Evolutionary conservation across 1,140 invertebrate genomes (phyloP).

Genomic region (Lepidurus couesii): DNA sequence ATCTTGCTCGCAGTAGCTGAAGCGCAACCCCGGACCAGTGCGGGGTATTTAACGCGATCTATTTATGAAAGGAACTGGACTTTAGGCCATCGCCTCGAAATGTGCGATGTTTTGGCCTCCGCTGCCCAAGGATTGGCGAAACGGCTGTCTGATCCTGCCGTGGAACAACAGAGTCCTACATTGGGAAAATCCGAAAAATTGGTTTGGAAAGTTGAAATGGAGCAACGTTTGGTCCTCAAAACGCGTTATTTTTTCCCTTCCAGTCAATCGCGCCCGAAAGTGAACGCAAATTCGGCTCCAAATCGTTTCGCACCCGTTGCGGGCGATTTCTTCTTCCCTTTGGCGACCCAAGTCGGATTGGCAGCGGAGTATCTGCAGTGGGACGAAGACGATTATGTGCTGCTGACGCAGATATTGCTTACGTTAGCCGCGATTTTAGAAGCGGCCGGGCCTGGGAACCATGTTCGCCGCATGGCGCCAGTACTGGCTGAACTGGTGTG

Average conservation of each 20-base stretch:
- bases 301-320: slow-evolving; percentile 69
- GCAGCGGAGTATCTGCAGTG: slow-evolving; percentile 49
- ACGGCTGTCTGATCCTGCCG: neutral
- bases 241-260: slow-evolving; percentile 41
- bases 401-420: slow-evolving; percentile 65
- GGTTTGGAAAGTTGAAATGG: slow-evolving; percentile 43
- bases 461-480: slow-evolving; percentile 57
- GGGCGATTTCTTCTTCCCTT: slow-evolving; percentile 75
- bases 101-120: slow-evolving; percentile 66
- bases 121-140: slow-evolving; percentile 61
- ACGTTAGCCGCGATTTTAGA: slow-evolving; percentile 67
- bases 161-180: neutral
- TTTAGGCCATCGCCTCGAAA: slow-evolving; percentile 66
- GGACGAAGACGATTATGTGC: slow-evolving; percentile 50
- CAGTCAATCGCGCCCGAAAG: neutral
- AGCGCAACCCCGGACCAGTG: slow-evolving; percentile 60
- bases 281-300: slow-evolving; percentile 38
- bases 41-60: slow-evolving; percentile 64
- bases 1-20: slow-evolving; percentile 64
- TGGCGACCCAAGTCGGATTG: slow-evolving; percentile 58
- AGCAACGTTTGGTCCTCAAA: slow-evolving; percentile 44
- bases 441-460: slow-evolving; percentile 61
- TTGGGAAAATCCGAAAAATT: neutral
- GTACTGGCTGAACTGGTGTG: slow-evolving; percentile 62
- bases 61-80: slow-evolving; percentile 74